Evolutionary conservation across 2,113 vertebrate species (phyloP).

Genomic region (Xenus cinereus): DNA sequence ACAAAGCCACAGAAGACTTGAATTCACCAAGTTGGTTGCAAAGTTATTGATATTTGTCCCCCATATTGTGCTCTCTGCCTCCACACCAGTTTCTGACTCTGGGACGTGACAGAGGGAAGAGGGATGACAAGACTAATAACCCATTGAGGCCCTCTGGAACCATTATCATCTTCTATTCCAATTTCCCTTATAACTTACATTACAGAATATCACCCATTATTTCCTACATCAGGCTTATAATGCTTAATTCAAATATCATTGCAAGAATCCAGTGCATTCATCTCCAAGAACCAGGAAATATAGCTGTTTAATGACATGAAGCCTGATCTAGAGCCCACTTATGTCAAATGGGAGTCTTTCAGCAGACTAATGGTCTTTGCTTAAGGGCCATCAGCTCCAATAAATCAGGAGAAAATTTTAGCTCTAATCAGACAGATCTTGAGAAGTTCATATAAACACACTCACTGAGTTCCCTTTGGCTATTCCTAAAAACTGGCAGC

Average conservation of each 20-base stretch:
- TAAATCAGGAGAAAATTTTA: background rate
- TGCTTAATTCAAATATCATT: background rate
- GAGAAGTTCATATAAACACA: background rate
- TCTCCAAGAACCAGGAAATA: background rate
- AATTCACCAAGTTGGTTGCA: background rate
- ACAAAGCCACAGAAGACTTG: background rate
- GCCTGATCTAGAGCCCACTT: conserved; percentile 2
- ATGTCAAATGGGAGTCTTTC: background rate
- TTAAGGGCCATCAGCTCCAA: background rate
- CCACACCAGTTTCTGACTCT: background rate
- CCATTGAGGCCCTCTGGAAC: background rate
- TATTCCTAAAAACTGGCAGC: background rate
- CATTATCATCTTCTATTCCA: background rate
- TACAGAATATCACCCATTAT: background rate
- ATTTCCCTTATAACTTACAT: background rate
- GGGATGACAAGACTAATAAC: background rate
- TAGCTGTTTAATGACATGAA: background rate
- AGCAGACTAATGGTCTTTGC: background rate
- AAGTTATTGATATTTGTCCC: background rate
- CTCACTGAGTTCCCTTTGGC: background rate
- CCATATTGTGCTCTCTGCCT: background rate
- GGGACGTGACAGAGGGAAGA: background rate
- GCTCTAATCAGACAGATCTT: background rate
- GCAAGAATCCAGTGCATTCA: background rate
- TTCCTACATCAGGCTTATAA: background rate